Conservation (phyloP, 2,113 vertebrate genomes). For the cattle (Bos taurus) region DNA sequence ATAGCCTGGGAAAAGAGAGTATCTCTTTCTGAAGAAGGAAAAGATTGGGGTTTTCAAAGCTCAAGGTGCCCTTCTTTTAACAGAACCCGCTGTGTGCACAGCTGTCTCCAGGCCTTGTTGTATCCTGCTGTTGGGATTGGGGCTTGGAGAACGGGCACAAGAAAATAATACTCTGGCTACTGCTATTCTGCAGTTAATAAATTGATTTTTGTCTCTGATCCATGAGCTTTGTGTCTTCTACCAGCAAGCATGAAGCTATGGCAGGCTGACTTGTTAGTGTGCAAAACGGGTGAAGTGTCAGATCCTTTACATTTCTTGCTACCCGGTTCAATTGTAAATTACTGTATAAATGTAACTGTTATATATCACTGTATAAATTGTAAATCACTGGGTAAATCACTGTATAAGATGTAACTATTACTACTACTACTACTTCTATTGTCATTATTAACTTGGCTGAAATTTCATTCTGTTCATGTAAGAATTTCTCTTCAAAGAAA, state of each 20-base stretch:
- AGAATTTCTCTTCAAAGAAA: not conserved
- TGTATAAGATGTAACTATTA: not conserved
- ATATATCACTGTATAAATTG: not conserved
- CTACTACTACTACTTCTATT: not conserved
- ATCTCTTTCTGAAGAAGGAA: not conserved
- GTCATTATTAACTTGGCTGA: not conserved
- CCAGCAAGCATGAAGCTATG: not conserved
- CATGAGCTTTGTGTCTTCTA: not conserved
- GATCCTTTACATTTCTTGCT: not conserved
- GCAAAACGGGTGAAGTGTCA: not conserved
- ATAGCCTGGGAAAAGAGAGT: not conserved
- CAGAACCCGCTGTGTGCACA: not conserved
- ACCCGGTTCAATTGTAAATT: not conserved
- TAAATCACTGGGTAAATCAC: not conserved
- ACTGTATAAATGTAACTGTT: not conserved
- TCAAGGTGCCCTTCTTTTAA: not conserved
- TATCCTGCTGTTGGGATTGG: not conserved
- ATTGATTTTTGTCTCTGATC: not conserved
- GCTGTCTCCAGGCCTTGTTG: not conserved
- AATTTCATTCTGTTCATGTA: constrained; percentile 6
- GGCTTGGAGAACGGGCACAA: not conserved
- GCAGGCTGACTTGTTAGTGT: not conserved
- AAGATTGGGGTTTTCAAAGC: not conserved
- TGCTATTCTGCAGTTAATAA: not conserved
- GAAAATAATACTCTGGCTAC: not conserved